Evolutionary conservation across 2,888 invertebrate genomes (phyloP).

Genomic region (Microplitis manilae): DNA sequence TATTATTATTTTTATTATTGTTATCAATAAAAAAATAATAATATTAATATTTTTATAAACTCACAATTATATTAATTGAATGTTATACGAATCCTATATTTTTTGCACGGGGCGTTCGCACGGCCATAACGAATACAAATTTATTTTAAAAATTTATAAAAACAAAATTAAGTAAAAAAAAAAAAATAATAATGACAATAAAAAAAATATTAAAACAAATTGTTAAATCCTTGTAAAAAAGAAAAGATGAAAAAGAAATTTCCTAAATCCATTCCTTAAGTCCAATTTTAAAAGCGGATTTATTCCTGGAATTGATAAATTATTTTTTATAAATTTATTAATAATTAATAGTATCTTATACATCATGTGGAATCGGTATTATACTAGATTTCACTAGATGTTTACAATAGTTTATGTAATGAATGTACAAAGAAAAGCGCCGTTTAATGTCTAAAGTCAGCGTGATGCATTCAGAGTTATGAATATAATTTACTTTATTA

Average conservation of each 20-base stretch:
- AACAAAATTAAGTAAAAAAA: slow-evolving; percentile 11
- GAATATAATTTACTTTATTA: too few species aligned
- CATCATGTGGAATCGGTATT: too few species aligned
- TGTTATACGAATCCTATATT: slow-evolving; percentile 51
- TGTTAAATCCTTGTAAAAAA: slow-evolving; percentile 46
- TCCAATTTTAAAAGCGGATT: slow-evolving; percentile 33
- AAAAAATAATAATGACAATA: slow-evolving; percentile 48
- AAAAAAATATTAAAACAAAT: slow-evolving; percentile 45
- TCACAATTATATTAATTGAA: slow-evolving; percentile 52
- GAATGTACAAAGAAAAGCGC: too few species aligned
- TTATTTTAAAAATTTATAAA: background rate
- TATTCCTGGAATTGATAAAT: slow-evolving; percentile 9
- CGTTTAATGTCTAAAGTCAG: too few species aligned
- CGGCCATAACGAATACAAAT: slow-evolving; percentile 52
- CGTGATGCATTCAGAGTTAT: too few species aligned
- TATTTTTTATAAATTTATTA: slow-evolving; percentile 5
- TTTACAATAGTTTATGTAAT: too few species aligned
- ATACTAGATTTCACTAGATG: too few species aligned
- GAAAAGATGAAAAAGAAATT: slow-evolving; percentile 33
- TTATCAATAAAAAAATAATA: slow-evolving; percentile 27
- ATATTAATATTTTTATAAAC: slow-evolving; percentile 34
- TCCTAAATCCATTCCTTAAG: slow-evolving; percentile 43
- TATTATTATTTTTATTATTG: background rate
- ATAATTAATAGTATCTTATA: background rate
- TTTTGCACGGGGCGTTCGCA: slow-evolving; percentile 67